phyloP scores from a whole-genome alignment of 1,140 invertebrate species.

The Globodera ellingtonae region DNA sequence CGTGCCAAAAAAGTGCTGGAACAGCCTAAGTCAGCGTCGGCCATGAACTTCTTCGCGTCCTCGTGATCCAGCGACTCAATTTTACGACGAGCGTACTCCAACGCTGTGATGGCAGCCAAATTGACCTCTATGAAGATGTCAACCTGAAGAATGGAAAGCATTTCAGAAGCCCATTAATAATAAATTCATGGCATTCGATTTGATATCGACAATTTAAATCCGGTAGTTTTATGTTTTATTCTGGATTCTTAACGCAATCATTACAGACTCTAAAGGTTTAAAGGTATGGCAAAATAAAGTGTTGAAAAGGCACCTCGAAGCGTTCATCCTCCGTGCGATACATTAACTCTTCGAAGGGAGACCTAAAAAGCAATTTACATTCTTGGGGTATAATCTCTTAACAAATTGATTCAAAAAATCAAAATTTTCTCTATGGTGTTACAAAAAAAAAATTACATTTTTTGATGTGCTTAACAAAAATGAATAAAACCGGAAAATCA shows the following conservation, averaged over 20 bases:
- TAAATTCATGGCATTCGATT: conserved; percentile 13
- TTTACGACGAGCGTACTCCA: conserved; percentile 89
- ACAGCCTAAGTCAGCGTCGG: conserved; percentile 87
- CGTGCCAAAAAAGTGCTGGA: conserved; percentile 69
- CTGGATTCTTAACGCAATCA: background rate
- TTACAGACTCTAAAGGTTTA: conserved; percentile 66
- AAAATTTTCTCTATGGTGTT: no score
- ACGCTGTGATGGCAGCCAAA: conserved; percentile 84
- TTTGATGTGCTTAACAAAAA: no score
- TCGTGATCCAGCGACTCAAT: conserved; percentile 84
- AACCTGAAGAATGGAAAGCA: conserved; percentile 72
- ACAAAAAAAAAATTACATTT: no score
- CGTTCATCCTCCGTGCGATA: conserved; percentile 25
- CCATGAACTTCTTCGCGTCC: conserved; percentile 82
- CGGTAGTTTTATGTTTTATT: background rate
- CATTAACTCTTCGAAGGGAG: conserved; percentile 21
- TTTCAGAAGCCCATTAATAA: background rate
- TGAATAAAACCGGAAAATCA: no score
- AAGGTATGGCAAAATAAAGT: conserved; percentile 94
- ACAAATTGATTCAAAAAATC: no score
- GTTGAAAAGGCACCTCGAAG: conserved; percentile 86
- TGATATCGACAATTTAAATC: background rate
- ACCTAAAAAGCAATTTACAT: background rate
- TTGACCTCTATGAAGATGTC: conserved; percentile 97
- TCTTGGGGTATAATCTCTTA: no score